Evolutionary conservation across 1,140 invertebrate genomes (phyloP), one percentile per base, ranked within the genome.

Genomic region (Solenopsis fugax): DNA sequence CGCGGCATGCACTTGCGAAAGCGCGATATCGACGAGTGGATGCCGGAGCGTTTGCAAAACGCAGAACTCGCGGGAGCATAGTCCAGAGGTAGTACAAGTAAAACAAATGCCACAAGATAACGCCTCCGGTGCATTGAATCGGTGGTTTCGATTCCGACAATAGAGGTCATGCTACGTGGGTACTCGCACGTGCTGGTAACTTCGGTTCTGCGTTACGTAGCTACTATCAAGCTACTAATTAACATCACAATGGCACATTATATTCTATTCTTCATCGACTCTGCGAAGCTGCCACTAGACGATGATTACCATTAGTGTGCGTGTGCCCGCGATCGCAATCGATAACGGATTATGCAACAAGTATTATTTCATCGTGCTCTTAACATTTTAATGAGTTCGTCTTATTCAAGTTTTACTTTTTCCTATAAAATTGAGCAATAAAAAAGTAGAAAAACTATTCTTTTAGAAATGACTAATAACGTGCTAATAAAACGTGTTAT

Each of bases 181-280:
- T 85, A 87, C 78, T 69, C 56, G 87, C 54, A 77, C 73, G 72
- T 64, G 76, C 18, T 45, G 56, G 73, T 80, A 73, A 87, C 78
- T 84, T 89, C 77, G 88, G 60, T 29, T 75, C 67, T 60, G 69
- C 29, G 21, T 90, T 90, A 87, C 75, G 71, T 75, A 76, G 65
- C 45, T 56, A 58, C 88, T 37, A 84, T 41, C 48, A 75, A 58
- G 80, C 41, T 62, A 75, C 69, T 84, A 72, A 89, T 90, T 90
- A 87, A 84, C 88, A 87, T 90, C 67, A 73, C 88, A 75, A 86
- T 87, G 64, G 88, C 62, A 72, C 62, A 64, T 88, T 71, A 62
- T 67, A 29, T 41, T 73, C 56, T 52, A 73, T 73, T 85, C 62
- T 69, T 72, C 62, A 58, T 45, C 45, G 54, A 62, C 76, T 76